Evolutionary conservation across 1,140 invertebrate species (phyloP).

Genomic region (Hylaeus volcanicus): DNA sequence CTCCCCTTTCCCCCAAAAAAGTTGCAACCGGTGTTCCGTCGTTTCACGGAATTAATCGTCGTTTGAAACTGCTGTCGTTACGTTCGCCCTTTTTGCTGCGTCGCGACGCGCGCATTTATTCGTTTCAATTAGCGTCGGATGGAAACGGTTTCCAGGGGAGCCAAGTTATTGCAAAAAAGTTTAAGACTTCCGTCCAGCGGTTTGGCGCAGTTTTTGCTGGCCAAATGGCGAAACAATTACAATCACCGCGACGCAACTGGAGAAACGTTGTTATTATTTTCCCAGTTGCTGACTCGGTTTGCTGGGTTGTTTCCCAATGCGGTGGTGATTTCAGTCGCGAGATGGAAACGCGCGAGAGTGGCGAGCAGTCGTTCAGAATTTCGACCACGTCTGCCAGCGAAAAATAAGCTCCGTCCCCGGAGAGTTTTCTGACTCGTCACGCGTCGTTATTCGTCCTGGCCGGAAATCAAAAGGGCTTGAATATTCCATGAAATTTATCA

Average conservation of each 20-base stretch:
- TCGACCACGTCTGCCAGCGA: conserved; percentile 29
- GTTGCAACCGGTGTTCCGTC: background rate
- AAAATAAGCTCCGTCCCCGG: conserved; percentile 27
- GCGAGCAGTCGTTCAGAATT: conserved; percentile 9
- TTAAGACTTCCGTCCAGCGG: background rate
- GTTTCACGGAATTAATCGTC: conserved; percentile 14
- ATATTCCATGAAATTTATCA: conserved; percentile 34
- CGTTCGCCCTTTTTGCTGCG: background rate
- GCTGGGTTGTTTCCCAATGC: too few species aligned
- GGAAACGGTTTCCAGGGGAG: background rate
- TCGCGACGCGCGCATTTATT: background rate
- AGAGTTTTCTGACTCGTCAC: conserved; percentile 20
- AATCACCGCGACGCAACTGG: background rate
- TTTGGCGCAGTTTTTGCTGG: conserved; percentile 3
- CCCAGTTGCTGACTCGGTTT: background rate
- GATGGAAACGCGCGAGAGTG: background rate
- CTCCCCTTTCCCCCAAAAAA: too few species aligned
- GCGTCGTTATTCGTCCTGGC: conserved; percentile 9
- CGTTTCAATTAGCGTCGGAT: conserved; percentile 18
- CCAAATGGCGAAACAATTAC: conserved; percentile 4
- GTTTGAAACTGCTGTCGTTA: conserved; percentile 1
- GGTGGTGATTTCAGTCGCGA: background rate
- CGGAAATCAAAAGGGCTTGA: conserved; percentile 12
- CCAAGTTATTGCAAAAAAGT: conserved; percentile 9
- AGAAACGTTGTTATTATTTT: background rate